Conservation (phyloP, 2,797 vertebrate genomes). For the Chelidonichthys spinosus region DNA sequence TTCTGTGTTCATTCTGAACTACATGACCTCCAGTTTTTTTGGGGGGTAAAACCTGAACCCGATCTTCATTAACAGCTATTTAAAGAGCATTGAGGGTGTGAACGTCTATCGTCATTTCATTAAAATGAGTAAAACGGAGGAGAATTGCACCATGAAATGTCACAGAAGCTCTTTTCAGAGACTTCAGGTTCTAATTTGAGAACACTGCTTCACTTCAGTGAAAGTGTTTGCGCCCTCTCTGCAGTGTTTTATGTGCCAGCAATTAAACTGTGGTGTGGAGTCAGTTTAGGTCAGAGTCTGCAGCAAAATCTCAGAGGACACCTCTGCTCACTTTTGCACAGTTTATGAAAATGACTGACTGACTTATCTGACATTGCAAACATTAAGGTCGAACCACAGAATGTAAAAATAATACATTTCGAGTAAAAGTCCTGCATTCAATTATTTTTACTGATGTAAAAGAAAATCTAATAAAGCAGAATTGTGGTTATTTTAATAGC, state of each 20-base stretch:
- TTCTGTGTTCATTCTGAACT: constrained; percentile 43
- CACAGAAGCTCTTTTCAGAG: constrained; percentile 16
- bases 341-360: background rate
- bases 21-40: constrained; percentile 35
- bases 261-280: constrained; percentile 4
- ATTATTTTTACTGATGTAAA: too few species aligned
- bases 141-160: background rate
- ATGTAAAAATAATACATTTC: background rate
- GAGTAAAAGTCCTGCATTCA: too few species aligned
- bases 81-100: background rate
- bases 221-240: constrained; percentile 31
- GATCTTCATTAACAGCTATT: constrained; percentile 2
- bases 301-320: constrained; percentile 14
- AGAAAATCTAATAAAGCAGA: too few species aligned
- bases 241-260: constrained; percentile 23
- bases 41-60: background rate
- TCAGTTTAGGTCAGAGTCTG: background rate
- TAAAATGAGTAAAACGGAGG: background rate
- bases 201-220: constrained; percentile 37
- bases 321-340: background rate
- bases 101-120: background rate
- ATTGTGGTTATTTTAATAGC: too few species aligned
- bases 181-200: constrained; percentile 19
- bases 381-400: background rate
- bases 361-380: background rate